Evolutionary conservation across 2,113 vertebrate genomes (phyloP).

Genomic region (Neopipo cinnamomea): DNA sequence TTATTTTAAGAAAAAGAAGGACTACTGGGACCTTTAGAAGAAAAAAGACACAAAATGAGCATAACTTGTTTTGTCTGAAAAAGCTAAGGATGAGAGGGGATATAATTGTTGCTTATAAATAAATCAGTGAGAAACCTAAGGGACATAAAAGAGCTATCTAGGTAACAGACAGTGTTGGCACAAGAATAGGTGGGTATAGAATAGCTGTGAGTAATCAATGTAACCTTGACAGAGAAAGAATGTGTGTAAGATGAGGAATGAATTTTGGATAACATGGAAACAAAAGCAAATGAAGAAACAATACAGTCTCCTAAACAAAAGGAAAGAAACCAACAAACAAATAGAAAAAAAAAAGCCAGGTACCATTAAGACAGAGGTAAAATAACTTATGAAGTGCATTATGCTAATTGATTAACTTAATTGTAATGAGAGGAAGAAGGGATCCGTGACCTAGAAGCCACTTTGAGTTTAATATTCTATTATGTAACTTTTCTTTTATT

Average conservation of each 20-base stretch:
- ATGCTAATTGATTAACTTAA: background rate
- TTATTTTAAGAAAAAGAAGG: background rate
- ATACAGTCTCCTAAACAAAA: background rate
- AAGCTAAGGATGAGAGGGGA: background rate
- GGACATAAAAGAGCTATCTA: background rate
- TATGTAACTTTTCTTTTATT: background rate
- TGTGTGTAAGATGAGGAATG: background rate
- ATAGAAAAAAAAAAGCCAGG: fast-evolving
- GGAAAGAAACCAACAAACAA: background rate
- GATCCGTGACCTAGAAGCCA: background rate
- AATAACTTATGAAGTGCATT: background rate
- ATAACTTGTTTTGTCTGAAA: background rate
- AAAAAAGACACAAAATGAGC: background rate
- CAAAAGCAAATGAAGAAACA: background rate
- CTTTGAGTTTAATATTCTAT: background rate
- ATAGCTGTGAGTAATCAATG: background rate
- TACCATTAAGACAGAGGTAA: background rate
- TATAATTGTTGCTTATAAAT: background rate
- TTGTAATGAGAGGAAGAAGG: background rate
- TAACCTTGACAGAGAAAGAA: background rate
- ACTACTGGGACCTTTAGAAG: background rate
- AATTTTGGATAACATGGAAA: background rate
- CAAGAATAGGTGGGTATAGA: background rate
- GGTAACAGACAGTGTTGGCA: background rate
- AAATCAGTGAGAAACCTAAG: background rate